A percentile compares a stretch with the other conserved stretches of the same genome.
Conservation (phyloP, 2,113 vertebrate species). For the Cariama cristata region DNA sequence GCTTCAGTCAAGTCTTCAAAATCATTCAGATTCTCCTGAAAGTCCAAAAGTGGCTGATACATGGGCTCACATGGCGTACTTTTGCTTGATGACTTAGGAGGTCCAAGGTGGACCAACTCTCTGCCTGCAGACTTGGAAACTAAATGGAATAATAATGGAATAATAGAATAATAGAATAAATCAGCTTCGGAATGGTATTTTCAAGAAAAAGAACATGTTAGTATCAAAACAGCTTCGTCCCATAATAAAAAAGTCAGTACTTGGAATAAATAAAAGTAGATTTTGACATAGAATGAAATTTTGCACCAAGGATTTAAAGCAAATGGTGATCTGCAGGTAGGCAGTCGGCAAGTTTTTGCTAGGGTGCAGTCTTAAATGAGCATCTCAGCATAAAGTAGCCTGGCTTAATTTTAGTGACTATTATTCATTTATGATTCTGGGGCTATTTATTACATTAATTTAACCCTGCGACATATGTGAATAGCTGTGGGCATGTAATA, state of each 20-base stretch:
- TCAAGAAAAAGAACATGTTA: background rate
- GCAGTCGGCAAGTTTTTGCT: background rate
- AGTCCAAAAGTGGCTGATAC: slow-evolving; percentile 70
- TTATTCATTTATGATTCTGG: background rate
- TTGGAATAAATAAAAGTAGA: background rate
- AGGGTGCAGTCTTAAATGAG: background rate
- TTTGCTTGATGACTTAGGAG: slow-evolving; percentile 70
- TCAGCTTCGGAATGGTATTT: background rate
- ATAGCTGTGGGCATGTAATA: background rate
- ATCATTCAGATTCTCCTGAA: slow-evolving; percentile 54
- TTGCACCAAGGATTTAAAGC: background rate
- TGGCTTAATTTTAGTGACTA: background rate
- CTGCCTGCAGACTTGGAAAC: slow-evolving; percentile 78
- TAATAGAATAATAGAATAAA: background rate
- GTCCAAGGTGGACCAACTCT: slow-evolving; percentile 68
- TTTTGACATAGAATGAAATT: background rate
- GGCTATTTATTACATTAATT: background rate
- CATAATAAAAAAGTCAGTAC: background rate
- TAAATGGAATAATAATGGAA: slow-evolving; percentile 32
- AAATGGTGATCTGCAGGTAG: background rate
- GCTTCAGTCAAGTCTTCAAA: slow-evolving; percentile 51
- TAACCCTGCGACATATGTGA: background rate
- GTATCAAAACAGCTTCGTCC: background rate
- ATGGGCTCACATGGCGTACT: slow-evolving; percentile 32
- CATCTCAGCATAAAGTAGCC: background rate